phyloP scores from a whole-genome alignment of 2,113 vertebrate genomes.

The Phalacrocorax brasilianus region DNA sequence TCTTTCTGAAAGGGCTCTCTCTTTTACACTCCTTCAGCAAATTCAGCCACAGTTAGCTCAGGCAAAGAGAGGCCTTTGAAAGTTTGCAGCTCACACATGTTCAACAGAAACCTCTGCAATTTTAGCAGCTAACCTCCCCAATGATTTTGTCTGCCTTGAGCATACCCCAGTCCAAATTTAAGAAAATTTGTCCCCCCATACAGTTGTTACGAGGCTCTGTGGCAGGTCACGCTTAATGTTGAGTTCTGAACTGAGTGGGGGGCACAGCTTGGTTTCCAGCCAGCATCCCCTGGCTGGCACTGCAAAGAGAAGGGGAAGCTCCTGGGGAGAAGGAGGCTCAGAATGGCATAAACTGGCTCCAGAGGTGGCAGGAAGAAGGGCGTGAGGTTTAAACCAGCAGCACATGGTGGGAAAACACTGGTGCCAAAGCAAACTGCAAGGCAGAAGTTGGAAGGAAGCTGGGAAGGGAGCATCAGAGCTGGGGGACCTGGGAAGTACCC shows the following conservation, averaged over 20 bases:
- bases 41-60: not conserved
- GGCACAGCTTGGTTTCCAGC: not conserved
- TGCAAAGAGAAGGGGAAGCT: not conserved
- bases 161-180: not conserved
- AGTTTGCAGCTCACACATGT: not conserved
- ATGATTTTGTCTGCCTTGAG: not conserved
- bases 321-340: not conserved
- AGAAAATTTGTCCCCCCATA: accelerated
- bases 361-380: not conserved
- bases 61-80: not conserved
- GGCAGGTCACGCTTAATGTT: not conserved
- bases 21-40: not conserved
- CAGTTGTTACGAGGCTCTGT: not conserved
- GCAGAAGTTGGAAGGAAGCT: not conserved
- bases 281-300: not conserved
- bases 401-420: not conserved
- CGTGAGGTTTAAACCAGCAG: not conserved
- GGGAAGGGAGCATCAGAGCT: not conserved
- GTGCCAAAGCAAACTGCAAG: not conserved
- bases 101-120: not conserved
- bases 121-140: not conserved
- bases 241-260: not conserved
- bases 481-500: not conserved
- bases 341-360: not conserved
- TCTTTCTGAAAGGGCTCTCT: slow-evolving; percentile 7